Percentiles rank a stretch among this genome's conserved stretches.
These are phyloP conservation scores for Stenolophus ochropezus DNA, from an alignment of 2,888 invertebrate genomes.

Conservation along the genomic window DNA sequence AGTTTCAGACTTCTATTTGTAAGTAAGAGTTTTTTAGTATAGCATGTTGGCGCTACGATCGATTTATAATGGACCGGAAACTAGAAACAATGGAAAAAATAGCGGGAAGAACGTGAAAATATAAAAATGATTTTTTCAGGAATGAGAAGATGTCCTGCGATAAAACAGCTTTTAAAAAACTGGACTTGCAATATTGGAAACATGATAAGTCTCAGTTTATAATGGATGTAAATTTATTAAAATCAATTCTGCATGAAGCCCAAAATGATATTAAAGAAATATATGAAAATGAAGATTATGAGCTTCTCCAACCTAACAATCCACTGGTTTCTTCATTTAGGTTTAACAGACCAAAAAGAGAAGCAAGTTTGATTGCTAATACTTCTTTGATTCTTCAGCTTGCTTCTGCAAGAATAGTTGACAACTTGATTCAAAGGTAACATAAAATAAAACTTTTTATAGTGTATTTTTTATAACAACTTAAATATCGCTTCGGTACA, in stretches of 20 bases:
- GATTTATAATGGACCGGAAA: no score
- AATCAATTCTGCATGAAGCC: conserved; percentile 71
- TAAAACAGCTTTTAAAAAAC: conserved; percentile 67
- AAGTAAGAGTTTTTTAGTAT: conserved; percentile 66
- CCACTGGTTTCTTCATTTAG: conserved; percentile 72
- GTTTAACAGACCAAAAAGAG: conserved; percentile 73
- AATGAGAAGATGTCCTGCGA: conserved; percentile 71
- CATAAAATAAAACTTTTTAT: no score
- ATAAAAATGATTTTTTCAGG: conserved; percentile 65
- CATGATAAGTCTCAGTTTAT: conserved; percentile 69
- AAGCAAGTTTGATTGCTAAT: conserved; percentile 73
- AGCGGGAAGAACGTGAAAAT: not conserved
- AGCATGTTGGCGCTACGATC: not conserved
- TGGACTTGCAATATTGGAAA: conserved; percentile 70
- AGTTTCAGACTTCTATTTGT: conserved; percentile 76
- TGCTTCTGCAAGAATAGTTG: conserved; percentile 72
- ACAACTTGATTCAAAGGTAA: conserved; percentile 69
- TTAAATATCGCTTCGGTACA: no score
- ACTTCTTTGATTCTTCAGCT: conserved; percentile 73
- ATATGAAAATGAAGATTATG: conserved; percentile 68
- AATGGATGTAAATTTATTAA: conserved; percentile 69
- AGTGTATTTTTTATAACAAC: no score
- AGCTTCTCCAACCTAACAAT: conserved; percentile 69
- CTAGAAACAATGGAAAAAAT: no score
- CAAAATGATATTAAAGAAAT: conserved; percentile 70